Conservation (phyloP, 1,140 invertebrate species). For the Drosophila ficusphila region DNA sequence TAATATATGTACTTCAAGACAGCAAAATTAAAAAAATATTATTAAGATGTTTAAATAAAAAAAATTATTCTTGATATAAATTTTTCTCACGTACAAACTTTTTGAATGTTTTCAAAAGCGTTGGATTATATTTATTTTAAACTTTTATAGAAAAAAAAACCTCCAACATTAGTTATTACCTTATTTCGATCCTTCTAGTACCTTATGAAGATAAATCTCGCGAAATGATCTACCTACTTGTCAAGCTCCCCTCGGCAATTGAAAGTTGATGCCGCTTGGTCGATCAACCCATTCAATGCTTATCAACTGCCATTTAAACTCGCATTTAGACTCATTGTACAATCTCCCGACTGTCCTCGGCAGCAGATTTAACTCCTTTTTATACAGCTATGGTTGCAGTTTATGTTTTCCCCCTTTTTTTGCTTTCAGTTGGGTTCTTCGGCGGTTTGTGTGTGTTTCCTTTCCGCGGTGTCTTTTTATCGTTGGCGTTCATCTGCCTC, state of each 20-base stretch:
- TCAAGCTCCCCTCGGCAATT: constrained; percentile 21
- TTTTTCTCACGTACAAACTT: too few relatives aligned
- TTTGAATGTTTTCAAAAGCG: too few relatives aligned
- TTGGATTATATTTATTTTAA: too few relatives aligned
- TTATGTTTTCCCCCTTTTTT: constrained; percentile 14
- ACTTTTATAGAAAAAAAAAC: too few relatives aligned
- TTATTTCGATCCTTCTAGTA: too few relatives aligned
- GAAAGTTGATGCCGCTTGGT: constrained; percentile 32
- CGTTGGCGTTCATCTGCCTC: constrained; percentile 62
- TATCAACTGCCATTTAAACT: constrained; percentile 63
- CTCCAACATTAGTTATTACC: too few relatives aligned
- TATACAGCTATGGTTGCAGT: constrained; percentile 7
- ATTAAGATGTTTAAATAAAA: too few relatives aligned
- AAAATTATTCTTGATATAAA: too few relatives aligned
- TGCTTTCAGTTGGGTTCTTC: constrained; percentile 20
- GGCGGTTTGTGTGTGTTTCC: constrained; percentile 10
- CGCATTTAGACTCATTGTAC: constrained; percentile 57
- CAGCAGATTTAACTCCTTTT: constrained; percentile 38
- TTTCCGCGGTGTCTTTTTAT: constrained; percentile 52
- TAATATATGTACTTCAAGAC: too few relatives aligned
- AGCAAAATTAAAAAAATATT: too few relatives aligned
- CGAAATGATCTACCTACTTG: neutral
- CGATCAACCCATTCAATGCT: constrained; percentile 51
- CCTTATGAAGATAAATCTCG: neutral
- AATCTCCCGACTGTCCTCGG: constrained; percentile 46